These are phyloP conservation scores for Drosophila nigricruria DNA, from an alignment of 2,888 invertebrate species.

Conservation along the genomic window DNA sequence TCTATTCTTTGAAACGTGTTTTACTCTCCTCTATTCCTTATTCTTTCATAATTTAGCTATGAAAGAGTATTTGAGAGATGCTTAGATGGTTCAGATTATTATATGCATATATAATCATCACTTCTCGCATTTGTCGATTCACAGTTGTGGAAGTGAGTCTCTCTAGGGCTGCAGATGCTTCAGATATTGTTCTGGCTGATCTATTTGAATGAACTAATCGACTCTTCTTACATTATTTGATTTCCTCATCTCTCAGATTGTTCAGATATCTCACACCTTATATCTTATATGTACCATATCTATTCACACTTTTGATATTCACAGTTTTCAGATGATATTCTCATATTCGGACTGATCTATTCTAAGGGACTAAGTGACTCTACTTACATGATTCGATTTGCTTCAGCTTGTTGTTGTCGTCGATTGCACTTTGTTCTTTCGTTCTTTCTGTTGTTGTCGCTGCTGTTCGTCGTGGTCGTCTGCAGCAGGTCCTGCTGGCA, in stretches of 20 bases:
- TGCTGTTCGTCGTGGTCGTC: constrained; percentile 14
- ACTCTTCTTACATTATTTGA: too few species aligned
- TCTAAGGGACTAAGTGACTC: neutral
- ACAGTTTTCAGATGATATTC: neutral
- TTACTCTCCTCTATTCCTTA: too few species aligned
- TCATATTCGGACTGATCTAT: neutral
- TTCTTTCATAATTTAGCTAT: too few species aligned
- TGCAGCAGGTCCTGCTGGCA: constrained; percentile 15
- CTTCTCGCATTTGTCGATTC: too few species aligned
- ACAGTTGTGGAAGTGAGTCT: neutral
- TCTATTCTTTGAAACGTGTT: too few species aligned
- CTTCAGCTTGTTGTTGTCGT: neutral
- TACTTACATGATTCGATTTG: constrained; percentile 13
- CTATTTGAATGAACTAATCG: too few species aligned
- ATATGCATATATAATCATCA: too few species aligned
- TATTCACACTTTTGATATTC: too few species aligned
- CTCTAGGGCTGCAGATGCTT: neutral
- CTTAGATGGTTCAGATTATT: too few species aligned
- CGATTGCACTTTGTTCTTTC: constrained; percentile 29
- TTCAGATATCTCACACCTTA: neutral
- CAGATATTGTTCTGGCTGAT: neutral
- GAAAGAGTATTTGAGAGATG: too few species aligned
- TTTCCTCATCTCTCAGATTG: too few species aligned
- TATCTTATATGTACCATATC: too few species aligned
- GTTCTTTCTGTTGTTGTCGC: neutral